phyloP scores from a whole-genome alignment of 1,140 invertebrate genomes.

The Anadara kagoshimensis region DNA sequence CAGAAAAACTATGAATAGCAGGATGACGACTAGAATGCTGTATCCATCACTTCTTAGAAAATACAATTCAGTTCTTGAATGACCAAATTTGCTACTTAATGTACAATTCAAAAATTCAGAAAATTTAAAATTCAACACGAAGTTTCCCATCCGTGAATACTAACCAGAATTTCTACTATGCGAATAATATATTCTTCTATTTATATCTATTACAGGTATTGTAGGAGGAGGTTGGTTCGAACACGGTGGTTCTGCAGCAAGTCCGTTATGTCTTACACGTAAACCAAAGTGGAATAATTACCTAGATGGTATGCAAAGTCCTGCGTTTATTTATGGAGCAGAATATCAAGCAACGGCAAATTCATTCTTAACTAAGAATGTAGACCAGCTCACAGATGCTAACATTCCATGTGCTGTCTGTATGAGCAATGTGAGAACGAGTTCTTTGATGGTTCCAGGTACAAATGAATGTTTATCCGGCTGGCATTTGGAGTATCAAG shows the following conservation, averaged over 20 bases:
- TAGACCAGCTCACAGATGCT: neutral
- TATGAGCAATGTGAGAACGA: neutral
- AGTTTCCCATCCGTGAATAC: too few relatives aligned
- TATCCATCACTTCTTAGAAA: too few relatives aligned
- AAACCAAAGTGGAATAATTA: neutral
- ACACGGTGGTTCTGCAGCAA: neutral
- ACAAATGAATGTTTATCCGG: neutral
- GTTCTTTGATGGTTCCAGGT: slow-evolving; percentile 12
- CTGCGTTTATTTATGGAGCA: neutral
- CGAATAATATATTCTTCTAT: too few relatives aligned
- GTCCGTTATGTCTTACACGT: neutral
- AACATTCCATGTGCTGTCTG: slow-evolving; percentile 25
- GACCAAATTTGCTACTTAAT: too few relatives aligned
- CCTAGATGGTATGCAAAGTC: too few relatives aligned
- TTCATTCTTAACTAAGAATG: neutral
- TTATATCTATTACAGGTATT: neutral
- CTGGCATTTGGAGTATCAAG: slow-evolving; percentile 9
- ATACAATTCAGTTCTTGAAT: too few relatives aligned
- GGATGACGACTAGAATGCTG: too few relatives aligned
- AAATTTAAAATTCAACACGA: too few relatives aligned
- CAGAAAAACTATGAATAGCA: too few relatives aligned
- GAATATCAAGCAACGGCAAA: neutral
- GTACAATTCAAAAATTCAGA: too few relatives aligned
- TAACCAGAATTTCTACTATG: too few relatives aligned
- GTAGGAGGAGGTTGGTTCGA: neutral